Evolutionary conservation across 2,113 vertebrate genomes (phyloP).

Genomic region (Oryzias woworae): DNA sequence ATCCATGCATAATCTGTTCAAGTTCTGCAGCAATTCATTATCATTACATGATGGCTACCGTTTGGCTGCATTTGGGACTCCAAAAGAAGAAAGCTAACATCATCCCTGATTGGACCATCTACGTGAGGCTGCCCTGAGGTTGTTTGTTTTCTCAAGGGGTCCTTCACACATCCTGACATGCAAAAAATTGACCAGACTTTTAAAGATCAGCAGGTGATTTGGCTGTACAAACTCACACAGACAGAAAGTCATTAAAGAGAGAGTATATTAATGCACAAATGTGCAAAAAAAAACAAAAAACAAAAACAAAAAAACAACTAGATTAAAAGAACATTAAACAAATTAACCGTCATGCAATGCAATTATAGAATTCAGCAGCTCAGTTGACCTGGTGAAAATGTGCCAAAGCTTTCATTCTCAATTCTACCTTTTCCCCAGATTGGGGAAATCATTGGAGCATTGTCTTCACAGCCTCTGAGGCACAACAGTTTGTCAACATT

Average conservation of each 20-base stretch:
- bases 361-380: not conserved
- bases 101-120: too few relatives aligned
- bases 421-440: not conserved
- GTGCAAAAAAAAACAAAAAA: not conserved
- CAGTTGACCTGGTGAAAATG: not conserved
- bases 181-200: not conserved
- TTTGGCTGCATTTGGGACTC: conserved; percentile 52
- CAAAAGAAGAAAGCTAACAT: not conserved
- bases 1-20: conserved; percentile 1
- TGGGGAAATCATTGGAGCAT: conserved; percentile 26
- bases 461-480: conserved; percentile 39
- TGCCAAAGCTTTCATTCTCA: conserved; percentile 21
- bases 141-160: too few relatives aligned
- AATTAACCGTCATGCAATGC: not conserved
- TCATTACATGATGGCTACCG: conserved; percentile 59
- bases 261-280: not conserved
- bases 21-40: conserved; percentile 13
- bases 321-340: conserved; percentile 9
- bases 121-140: too few relatives aligned
- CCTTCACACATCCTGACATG: too few relatives aligned
- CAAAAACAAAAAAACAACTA: not conserved
- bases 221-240: conserved; percentile 27
- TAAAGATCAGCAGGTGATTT: not conserved
- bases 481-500: conserved; percentile 28
- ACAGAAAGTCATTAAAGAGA: not conserved